Evolutionary conservation across 1,140 invertebrate species (phyloP), one percentile per base, ranked within the genome.

Genomic region (Ceratosolen fusciceps): DNA sequence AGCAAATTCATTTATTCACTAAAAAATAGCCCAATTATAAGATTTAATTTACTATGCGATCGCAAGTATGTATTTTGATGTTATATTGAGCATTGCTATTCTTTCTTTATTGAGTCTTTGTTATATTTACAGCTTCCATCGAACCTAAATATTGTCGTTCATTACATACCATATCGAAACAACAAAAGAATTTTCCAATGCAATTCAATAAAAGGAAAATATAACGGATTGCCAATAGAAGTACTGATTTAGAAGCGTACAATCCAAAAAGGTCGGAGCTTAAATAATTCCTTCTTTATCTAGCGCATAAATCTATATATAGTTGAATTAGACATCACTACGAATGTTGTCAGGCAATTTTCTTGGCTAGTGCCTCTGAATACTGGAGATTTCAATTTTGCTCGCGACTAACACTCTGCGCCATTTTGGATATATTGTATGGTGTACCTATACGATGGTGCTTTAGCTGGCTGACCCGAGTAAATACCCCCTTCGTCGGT

Each of bases 291-390:
- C 21, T 26, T 71, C 75, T 77, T 77, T 77, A 67, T 77, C 47
- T 54, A 54, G 37, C n/a, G 14, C 12, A 43, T 43, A 43, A 12
- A 43, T 31, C 10, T 24, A 39, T 31, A 47, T 14, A 14, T 37
- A 5, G 19, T 8, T 39, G 60, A 26, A 67, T n/a, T 2, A 26
- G 16, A 39, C 54, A 37, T 37, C 26, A 82, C 86, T 82, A 86
- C 83, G 88, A 90, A 89, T 88, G 89, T 90, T 90, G 89, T 90
- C 89, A 90, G 89, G 84, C 89, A 90, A 90, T 90, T 90, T 90
- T 90, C 89, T 90, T 90, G 89, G 88, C 89, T 88, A 90, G 87
- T 90, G 89, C 89, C 84, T 89, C 88, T 87, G 88, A 90, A 90
- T 90, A 87, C 88, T 86, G 84, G 85, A 88, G 89, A 90, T 90